Conservation (phyloP, 2,113 vertebrate species). For the Bungarus multicinctus region DNA sequence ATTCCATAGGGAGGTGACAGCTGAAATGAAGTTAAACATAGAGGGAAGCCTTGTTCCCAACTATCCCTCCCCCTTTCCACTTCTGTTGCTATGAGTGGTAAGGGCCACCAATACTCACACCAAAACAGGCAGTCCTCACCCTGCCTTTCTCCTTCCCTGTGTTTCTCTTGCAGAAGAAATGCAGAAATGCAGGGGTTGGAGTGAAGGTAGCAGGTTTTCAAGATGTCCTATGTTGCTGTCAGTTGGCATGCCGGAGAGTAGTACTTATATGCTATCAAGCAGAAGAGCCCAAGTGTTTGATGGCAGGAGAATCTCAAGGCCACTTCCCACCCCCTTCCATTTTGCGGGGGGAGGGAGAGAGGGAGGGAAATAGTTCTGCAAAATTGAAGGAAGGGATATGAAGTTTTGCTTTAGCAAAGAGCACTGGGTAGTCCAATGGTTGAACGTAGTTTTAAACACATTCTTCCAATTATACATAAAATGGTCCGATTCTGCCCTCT, state of each 20-base stretch:
- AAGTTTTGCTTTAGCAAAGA: neutral
- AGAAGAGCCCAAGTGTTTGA: neutral
- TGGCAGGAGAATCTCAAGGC: neutral
- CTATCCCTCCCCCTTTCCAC: neutral
- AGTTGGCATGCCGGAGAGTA: neutral
- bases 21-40: neutral
- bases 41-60: neutral
- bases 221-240: neutral
- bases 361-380: neutral
- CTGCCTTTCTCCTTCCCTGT: neutral
- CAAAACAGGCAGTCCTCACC: neutral
- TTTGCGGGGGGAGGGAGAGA: neutral
- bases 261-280: neutral
- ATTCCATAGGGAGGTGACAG: neutral
- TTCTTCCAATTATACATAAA: neutral
- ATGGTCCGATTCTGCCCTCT: slow-evolving; percentile 16
- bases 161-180: neutral
- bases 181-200: neutral
- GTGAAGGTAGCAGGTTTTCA: neutral
- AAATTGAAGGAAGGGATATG: neutral
- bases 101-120: neutral
- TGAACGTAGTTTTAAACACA: neutral
- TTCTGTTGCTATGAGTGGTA: neutral
- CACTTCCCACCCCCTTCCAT: neutral
- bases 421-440: neutral